Evolutionary conservation across 2,888 invertebrate species (phyloP).

Genomic region (Sipunculus nudus): DNA sequence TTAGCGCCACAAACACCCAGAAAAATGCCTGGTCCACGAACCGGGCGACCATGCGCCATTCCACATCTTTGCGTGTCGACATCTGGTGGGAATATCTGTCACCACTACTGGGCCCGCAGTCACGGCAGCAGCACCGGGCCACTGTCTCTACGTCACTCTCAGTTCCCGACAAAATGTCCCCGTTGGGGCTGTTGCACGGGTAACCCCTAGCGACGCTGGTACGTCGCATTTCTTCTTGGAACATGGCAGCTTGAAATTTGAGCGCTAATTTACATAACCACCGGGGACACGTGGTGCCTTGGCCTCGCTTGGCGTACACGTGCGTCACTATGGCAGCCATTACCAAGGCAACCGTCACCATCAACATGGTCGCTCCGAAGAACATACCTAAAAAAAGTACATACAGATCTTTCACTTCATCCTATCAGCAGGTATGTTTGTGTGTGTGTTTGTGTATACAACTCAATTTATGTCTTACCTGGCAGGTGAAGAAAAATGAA

Average conservation of each 20-base stretch:
- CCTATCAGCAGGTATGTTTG: too few relatives aligned
- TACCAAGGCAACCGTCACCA: constrained; percentile 45
- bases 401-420: too few relatives aligned
- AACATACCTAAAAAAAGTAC: constrained; percentile 43
- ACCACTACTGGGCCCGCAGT: too few relatives aligned
- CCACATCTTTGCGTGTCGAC: constrained; percentile 28
- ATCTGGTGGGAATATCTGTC: neutral
- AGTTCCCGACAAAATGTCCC: too few relatives aligned
- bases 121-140: too few relatives aligned
- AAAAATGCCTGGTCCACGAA: constrained; percentile 45
- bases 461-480: too few relatives aligned
- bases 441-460: too few relatives aligned
- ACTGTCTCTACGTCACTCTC: too few relatives aligned
- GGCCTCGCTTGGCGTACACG: constrained; percentile 42
- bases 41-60: constrained; percentile 43
- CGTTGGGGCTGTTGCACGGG: too few relatives aligned
- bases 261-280: constrained; percentile 36
- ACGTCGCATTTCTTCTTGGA: neutral
- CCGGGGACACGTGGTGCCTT: constrained; percentile 25
- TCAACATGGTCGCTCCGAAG: constrained; percentile 44
- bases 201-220: too few relatives aligned
- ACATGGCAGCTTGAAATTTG: neutral
- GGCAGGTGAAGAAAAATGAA: too few relatives aligned
- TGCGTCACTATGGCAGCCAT: constrained; percentile 45
- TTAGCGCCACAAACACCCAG: constrained; percentile 47